A percentile compares a stretch with the other conserved stretches of the same genome.
These are phyloP conservation scores for Drosophila murphyi DNA, from an alignment of 1,140 invertebrate genomes.

Conservation along the genomic window DNA sequence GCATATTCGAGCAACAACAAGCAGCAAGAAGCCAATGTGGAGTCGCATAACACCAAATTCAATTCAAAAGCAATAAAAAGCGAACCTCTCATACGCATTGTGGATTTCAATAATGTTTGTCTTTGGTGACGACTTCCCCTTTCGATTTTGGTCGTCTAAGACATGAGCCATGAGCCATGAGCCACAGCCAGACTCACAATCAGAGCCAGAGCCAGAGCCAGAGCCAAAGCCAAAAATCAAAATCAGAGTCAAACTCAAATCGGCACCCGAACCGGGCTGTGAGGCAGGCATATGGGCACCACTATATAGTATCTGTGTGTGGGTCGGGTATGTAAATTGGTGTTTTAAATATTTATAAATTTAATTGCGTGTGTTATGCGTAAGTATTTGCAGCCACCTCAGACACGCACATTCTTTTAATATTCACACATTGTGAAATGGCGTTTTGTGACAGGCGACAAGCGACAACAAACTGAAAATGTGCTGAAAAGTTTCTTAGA, in stretches of 20 bases:
- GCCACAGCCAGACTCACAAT: slow-evolving; percentile 1
- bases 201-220: slow-evolving; percentile 29
- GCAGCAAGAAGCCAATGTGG: slow-evolving; percentile 9
- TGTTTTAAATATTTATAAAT: slow-evolving; percentile 81
- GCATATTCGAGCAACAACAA: slow-evolving; percentile 50
- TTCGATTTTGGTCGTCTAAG: slow-evolving; percentile 60
- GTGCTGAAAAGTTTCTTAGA: background rate
- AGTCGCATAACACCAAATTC: slow-evolving; percentile 64
- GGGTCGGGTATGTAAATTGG: slow-evolving; percentile 67
- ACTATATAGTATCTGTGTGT: slow-evolving; percentile 30
- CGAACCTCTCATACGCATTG: slow-evolving; percentile 64
- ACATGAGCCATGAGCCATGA: slow-evolving; percentile 10
- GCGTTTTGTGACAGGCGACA: slow-evolving; percentile 31
- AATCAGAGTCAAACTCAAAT: slow-evolving; percentile 20
- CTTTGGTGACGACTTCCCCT: slow-evolving; percentile 64
- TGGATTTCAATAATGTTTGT: slow-evolving; percentile 53
- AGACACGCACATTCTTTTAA: slow-evolving; percentile 69
- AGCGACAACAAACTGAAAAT: slow-evolving; percentile 5
- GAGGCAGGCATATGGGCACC: background rate
- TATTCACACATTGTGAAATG: slow-evolving; percentile 65
- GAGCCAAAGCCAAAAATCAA: background rate
- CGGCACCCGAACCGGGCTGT: slow-evolving; percentile 11
- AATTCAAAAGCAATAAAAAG: slow-evolving; percentile 77
- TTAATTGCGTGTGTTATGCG: slow-evolving; percentile 78
- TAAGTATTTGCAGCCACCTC: slow-evolving; percentile 65